Conservation (phyloP, 2,797 vertebrate species). For the Natrix natrix region DNA sequence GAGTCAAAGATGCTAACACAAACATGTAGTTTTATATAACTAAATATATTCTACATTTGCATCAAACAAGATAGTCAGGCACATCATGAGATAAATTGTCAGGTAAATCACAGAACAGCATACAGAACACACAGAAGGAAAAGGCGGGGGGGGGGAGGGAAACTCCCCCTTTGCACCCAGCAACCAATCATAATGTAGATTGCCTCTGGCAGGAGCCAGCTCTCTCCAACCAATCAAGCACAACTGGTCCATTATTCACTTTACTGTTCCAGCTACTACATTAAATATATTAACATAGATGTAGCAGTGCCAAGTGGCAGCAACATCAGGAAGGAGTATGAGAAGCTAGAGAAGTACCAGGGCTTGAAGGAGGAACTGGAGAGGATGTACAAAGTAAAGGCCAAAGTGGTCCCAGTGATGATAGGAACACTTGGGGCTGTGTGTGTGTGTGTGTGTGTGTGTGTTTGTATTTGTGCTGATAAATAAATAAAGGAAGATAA, state of each 20-base stretch:
- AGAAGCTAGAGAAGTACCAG: neutral
- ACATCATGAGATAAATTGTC: neutral
- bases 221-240: neutral
- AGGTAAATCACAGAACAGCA: neutral
- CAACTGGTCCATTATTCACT: neutral
- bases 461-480: too few species aligned
- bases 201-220: neutral
- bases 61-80: neutral
- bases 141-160: rapidly evolving
- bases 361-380: neutral
- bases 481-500: too few species aligned
- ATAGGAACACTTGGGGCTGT: neutral
- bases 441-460: too few species aligned
- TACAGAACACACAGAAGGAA: neutral
- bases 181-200: neutral
- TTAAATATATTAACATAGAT: neutral
- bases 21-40: neutral
- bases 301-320: neutral
- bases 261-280: neutral
- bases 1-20: neutral
- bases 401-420: neutral
- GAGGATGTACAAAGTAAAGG: neutral
- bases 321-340: neutral
- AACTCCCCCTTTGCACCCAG: neutral
- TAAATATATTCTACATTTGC: neutral